Conservation (phyloP, 2,888 invertebrate species). For the Holacanthella duospinosa region DNA sequence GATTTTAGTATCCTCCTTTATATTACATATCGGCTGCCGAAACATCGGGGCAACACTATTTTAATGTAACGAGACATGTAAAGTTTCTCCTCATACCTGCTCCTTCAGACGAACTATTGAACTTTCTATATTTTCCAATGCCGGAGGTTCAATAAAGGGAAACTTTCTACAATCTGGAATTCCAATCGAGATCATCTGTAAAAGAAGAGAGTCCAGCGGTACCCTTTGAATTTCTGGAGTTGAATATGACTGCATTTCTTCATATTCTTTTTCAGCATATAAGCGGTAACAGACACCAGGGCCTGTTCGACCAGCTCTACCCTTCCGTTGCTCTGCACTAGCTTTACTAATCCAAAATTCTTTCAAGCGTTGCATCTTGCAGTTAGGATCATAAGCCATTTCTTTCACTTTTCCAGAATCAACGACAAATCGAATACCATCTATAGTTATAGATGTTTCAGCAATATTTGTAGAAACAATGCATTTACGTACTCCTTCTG, state of each 20-base stretch:
- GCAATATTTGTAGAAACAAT: conserved; percentile 97
- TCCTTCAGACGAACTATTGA: conserved; percentile 76
- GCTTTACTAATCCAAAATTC: conserved; percentile 97
- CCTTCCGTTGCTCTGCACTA: conserved; percentile 92
- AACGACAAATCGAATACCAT: conserved; percentile 91
- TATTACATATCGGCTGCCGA: too few relatives aligned
- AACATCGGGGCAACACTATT: too few relatives aligned
- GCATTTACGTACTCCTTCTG: conserved; percentile 88
- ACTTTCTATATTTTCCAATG: conserved; percentile 69
- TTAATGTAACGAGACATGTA: too few relatives aligned
- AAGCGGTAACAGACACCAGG: conserved; percentile 90
- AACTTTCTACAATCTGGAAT: conserved; percentile 80
- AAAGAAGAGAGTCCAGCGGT: conserved; percentile 77
- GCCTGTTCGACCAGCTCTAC: conserved; percentile 66
- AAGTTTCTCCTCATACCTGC: too few relatives aligned
- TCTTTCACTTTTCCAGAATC: conserved; percentile 97
- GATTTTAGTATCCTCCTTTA: too few relatives aligned
- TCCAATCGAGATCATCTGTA: conserved; percentile 90
- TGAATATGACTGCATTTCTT: conserved; percentile 68
- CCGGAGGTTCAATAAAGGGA: conserved; percentile 91
- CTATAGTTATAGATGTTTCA: conserved; percentile 96
- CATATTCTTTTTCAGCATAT: conserved; percentile 72
- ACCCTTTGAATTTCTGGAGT: conserved; percentile 90
- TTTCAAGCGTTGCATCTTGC: conserved; percentile 79
- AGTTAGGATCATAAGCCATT: conserved; percentile 86